phyloP scores from a whole-genome alignment of 2,113 vertebrate species.

The Danio rerio region DNA sequence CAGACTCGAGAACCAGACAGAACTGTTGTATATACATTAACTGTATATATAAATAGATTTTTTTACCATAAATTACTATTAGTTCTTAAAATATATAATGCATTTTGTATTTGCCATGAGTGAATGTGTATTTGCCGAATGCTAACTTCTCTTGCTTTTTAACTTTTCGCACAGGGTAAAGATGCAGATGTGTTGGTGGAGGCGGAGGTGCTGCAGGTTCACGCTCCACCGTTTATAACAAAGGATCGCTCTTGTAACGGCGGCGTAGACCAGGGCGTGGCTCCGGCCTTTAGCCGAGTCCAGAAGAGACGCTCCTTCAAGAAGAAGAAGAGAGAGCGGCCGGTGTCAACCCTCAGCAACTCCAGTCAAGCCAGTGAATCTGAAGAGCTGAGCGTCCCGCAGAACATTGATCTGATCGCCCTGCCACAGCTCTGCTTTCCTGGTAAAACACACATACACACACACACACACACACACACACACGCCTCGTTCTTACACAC shows the following conservation, averaged over 20 bases:
- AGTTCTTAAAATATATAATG: too few relatives aligned
- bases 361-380: slow-evolving; percentile 55
- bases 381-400: slow-evolving; percentile 81
- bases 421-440: slow-evolving; percentile 95
- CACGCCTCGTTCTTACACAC: too few relatives aligned
- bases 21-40: too few relatives aligned
- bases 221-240: slow-evolving; percentile 87
- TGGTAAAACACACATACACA: slow-evolving; percentile 72
- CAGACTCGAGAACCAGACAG: too few relatives aligned
- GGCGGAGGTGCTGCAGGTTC: slow-evolving; percentile 90
- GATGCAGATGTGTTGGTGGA: slow-evolving; percentile 71
- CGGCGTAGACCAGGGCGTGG: not conserved
- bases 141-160: too few relatives aligned
- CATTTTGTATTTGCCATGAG: too few relatives aligned
- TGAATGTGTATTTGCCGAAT: too few relatives aligned
- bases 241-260: slow-evolving; percentile 74
- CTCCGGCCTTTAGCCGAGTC: slow-evolving; percentile 73
- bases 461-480: too few relatives aligned
- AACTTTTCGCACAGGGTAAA: slow-evolving; percentile 50
- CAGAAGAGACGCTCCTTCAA: slow-evolving; percentile 88
- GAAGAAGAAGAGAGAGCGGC: slow-evolving; percentile 86
- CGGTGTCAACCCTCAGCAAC: slow-evolving; percentile 57
- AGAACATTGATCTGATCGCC: slow-evolving; percentile 89
- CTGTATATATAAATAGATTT: too few relatives aligned
- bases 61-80: too few relatives aligned